phyloP scores from a whole-genome alignment of 2,113 vertebrate genomes.

The Dasypus novemcinctus region DNA sequence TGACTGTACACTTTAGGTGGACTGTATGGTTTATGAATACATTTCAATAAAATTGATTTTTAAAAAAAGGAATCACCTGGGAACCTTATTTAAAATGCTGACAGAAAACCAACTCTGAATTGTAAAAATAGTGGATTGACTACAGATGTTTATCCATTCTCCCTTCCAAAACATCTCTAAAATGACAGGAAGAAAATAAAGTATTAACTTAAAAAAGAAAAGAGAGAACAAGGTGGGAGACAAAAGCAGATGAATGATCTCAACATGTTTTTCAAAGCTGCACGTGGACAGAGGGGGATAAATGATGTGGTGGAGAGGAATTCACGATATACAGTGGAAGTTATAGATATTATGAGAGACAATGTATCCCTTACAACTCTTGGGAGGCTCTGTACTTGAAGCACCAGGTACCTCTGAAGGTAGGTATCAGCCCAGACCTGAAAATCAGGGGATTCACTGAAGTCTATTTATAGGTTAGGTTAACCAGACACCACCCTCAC shows the following conservation, averaged over 20 bases:
- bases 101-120: not conserved
- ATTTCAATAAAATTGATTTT: too few species aligned
- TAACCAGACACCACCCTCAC: not conserved
- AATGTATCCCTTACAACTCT: not conserved
- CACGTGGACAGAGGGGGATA: not conserved
- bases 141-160: not conserved
- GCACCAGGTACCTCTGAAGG: not conserved
- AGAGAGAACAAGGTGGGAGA: not conserved
- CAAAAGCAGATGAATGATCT: not conserved
- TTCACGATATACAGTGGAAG: not conserved
- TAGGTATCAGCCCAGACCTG: not conserved
- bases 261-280: not conserved
- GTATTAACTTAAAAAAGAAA: not conserved
- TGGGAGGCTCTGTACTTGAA: not conserved
- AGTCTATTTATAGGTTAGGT: not conserved
- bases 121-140: not conserved
- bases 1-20: too few species aligned
- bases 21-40: too few species aligned
- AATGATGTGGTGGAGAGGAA: not conserved
- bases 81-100: not conserved
- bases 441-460: not conserved
- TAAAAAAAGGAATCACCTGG: not conserved
- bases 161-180: constrained; percentile 13
- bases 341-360: not conserved
- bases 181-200: constrained; percentile 8